Evolutionary conservation across 2,113 vertebrate genomes (phyloP), one percentile per base, ranked within the genome.

Genomic region (Elephas maximus): DNA sequence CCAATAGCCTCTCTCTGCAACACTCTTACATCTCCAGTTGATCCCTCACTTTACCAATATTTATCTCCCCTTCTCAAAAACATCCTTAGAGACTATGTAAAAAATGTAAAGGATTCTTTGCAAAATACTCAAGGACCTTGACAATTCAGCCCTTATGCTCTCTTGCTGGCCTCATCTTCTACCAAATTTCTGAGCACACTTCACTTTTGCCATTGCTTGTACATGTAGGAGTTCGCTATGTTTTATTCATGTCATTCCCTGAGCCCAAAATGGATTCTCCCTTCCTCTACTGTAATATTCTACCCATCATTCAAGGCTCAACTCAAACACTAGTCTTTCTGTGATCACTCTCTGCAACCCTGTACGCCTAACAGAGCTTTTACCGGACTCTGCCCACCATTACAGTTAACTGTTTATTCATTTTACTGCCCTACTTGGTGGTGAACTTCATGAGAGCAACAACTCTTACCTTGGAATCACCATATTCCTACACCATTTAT

Each of bases 401-500:
- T 78, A 33, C 7, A 74, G 63, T 67, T 74, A 74, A n/a, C 2
- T 53, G 74, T 60, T 86, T 73, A 45, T 30, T 51, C 30, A 92
- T 69, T 83, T 81, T 92, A 84, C 37, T 94, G 45, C 37, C 51
- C 62, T 82, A 20, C 15, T 60, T 86, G 37, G 74, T n/a, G 20
- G 37, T 73, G 18, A 85, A 76, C 48, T 92, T 45, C 62, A 82
- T 86, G n/a, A 71, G 21, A 85, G 62, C 83, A 90, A 77, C 5
- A 15, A 37, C 23, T 77, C 71, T 69, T 76, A 23, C 63, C 78
- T 69, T 88, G 26, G 21, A 79, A 96, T 80, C 7, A 63, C 15
- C 62, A 76, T 45, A 84, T 76, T 41, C 77, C 60, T 45, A 28
- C 6, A 95, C 73, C 57, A 80, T 86, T 95, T 82, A 88, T 91